Percentiles rank a stretch among this genome's conserved stretches.
Conservation (phyloP, 2,888 invertebrate species). For the Coecobrya sp. region DNA sequence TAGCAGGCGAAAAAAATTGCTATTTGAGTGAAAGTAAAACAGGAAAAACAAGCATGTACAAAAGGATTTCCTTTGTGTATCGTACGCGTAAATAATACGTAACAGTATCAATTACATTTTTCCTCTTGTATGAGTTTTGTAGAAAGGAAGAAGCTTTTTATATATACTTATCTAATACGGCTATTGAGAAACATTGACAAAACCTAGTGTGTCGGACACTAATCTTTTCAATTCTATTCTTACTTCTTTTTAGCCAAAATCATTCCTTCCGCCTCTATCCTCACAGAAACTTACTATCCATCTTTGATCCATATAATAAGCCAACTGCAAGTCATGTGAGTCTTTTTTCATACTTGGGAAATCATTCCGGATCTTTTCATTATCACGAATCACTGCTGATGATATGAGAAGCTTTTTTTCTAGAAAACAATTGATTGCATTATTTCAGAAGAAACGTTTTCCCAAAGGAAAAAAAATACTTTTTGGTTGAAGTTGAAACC, state of each 20-base stretch:
- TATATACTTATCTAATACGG: background rate
- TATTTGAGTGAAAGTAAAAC: background rate
- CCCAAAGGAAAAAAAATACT: no score
- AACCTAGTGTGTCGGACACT: no score
- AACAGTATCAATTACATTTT: conserved; percentile 21
- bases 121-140: background rate
- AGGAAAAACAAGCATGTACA: background rate
- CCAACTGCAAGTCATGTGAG: background rate
- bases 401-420: background rate
- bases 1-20: background rate
- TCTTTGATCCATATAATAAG: background rate
- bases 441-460: background rate
- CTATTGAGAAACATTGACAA: background rate
- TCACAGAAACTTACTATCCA: background rate
- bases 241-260: no score
- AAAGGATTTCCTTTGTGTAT: conserved; percentile 4
- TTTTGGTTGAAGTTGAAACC: background rate
- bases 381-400: conserved; percentile 12
- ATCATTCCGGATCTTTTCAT: conserved; percentile 36
- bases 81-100: conserved; percentile 24
- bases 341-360: conserved; percentile 18
- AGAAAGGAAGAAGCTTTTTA: background rate
- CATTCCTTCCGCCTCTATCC: no score
- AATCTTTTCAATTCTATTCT: no score
- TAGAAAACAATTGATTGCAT: conserved; percentile 29